Conservation (phyloP, 2,113 vertebrate species). For the Hydropotes inermis region DNA sequence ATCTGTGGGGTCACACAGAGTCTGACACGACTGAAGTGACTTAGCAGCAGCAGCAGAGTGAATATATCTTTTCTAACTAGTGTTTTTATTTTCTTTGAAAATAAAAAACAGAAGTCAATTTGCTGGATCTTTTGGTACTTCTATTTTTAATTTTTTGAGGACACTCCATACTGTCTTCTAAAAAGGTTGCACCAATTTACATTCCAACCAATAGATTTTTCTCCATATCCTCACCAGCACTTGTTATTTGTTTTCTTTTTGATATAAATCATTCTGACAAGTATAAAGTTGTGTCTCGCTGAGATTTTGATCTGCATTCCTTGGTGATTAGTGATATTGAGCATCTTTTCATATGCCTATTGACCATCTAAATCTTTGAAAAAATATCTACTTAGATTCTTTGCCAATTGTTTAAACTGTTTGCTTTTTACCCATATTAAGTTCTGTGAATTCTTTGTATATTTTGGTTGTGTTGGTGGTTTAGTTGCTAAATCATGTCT, state of each 20-base stretch:
- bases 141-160: background rate
- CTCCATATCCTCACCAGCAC: background rate
- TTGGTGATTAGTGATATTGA: background rate
- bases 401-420: background rate
- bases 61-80: background rate
- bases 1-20: too few species aligned
- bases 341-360: background rate
- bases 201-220: background rate
- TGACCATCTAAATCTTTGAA: background rate
- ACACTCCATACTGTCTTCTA: background rate
- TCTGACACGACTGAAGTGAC: too few species aligned
- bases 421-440: background rate
- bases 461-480: background rate
- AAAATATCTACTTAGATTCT: background rate
- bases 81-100: background rate
- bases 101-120: background rate
- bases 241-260: background rate
- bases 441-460: background rate
- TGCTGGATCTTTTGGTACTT: background rate
- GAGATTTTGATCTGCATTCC: background rate
- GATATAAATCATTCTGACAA: background rate
- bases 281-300: background rate
- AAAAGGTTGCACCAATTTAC: background rate
- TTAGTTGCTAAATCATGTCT: background rate
- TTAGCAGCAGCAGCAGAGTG: background rate